Conservation (phyloP, 1,140 invertebrate species). For the Dreissena rostriformis region DNA sequence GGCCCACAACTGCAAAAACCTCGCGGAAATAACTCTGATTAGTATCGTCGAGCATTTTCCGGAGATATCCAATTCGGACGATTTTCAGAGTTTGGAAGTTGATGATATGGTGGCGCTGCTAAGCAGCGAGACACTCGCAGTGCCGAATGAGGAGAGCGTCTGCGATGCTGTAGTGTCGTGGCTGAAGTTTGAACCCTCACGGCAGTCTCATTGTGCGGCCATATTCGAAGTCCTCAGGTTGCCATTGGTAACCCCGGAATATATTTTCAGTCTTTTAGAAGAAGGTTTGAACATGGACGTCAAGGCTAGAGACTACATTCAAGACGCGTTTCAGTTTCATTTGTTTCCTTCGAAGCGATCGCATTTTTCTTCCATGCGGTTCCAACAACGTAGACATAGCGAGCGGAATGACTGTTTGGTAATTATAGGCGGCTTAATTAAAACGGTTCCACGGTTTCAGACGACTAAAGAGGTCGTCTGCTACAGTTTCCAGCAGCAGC, state of each 20-base stretch:
- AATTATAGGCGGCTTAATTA: slow-evolving; percentile 65
- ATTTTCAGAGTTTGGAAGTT: slow-evolving; percentile 67
- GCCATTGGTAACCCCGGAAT: slow-evolving; percentile 70
- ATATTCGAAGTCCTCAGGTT: slow-evolving; percentile 68
- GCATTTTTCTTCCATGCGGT: slow-evolving; percentile 64
- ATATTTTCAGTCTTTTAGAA: slow-evolving; percentile 67
- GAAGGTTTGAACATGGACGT: slow-evolving; percentile 28
- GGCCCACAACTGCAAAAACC: slow-evolving; percentile 68
- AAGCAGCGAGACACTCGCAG: slow-evolving; percentile 65
- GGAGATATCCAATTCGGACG: slow-evolving; percentile 65
- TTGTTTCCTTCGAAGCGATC: slow-evolving; percentile 63
- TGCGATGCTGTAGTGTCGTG: slow-evolving; percentile 70
- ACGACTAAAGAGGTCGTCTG: slow-evolving; percentile 73
- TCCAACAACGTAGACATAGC: slow-evolving; percentile 60
- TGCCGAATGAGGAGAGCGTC: slow-evolving; percentile 71
- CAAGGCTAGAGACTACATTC: slow-evolving; percentile 41
- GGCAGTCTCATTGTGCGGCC: slow-evolving; percentile 55
- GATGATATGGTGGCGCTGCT: slow-evolving; percentile 73
- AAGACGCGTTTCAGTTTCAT: slow-evolving; percentile 72
- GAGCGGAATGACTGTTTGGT: slow-evolving; percentile 68
- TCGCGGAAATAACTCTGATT: slow-evolving; percentile 66
- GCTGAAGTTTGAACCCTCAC: slow-evolving; percentile 67
- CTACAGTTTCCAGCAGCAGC: slow-evolving; percentile 71
- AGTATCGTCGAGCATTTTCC: slow-evolving; percentile 72
- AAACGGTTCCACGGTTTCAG: slow-evolving; percentile 67